A percentile compares a stretch with the other conserved stretches of the same genome.
These are phyloP conservation scores for Diachasmimorpha longicaudata DNA, from an alignment of 1,140 invertebrate species.

Conservation along the genomic window DNA sequence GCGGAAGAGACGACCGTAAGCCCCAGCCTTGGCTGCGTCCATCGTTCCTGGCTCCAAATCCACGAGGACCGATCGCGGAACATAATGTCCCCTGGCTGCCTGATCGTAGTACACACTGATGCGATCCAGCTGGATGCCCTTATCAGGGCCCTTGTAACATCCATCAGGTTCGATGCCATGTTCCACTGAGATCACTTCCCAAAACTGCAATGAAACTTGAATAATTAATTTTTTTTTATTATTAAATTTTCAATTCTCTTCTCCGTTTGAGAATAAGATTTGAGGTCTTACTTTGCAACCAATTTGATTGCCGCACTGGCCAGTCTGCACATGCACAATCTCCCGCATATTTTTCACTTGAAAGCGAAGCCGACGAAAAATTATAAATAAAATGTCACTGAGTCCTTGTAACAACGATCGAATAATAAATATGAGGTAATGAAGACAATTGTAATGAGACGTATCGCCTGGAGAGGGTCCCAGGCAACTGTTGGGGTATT, in stretches of 20 bases:
- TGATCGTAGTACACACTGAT: slow-evolving; percentile 66
- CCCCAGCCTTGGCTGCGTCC: slow-evolving; percentile 59
- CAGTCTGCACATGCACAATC: background rate
- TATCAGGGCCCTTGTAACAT: slow-evolving; percentile 52
- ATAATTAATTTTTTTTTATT: background rate
- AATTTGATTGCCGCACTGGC: slow-evolving; percentile 11
- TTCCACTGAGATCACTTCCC: slow-evolving; percentile 66
- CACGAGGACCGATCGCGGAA: slow-evolving; percentile 68
- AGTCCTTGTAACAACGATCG: too few species aligned
- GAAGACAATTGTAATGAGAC: too few species aligned
- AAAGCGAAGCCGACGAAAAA: too few species aligned
- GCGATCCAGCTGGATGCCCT: slow-evolving; percentile 59
- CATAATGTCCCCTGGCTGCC: slow-evolving; percentile 64
- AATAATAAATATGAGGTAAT: too few species aligned
- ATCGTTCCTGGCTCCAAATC: slow-evolving; percentile 69
- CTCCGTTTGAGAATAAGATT: background rate
- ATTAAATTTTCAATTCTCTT: too few species aligned
- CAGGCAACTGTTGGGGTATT: too few species aligned
- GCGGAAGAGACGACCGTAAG: slow-evolving; percentile 65
- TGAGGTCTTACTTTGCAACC: background rate
- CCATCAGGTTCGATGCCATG: slow-evolving; percentile 60
- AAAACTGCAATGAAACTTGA: slow-evolving; percentile 53
- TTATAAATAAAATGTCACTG: too few species aligned
- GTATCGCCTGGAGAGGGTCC: too few species aligned
- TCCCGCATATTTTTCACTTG: background rate